These are phyloP conservation scores for Salarias fasciatus DNA, from an alignment of 2,797 vertebrate species.

Conservation along the genomic window DNA sequence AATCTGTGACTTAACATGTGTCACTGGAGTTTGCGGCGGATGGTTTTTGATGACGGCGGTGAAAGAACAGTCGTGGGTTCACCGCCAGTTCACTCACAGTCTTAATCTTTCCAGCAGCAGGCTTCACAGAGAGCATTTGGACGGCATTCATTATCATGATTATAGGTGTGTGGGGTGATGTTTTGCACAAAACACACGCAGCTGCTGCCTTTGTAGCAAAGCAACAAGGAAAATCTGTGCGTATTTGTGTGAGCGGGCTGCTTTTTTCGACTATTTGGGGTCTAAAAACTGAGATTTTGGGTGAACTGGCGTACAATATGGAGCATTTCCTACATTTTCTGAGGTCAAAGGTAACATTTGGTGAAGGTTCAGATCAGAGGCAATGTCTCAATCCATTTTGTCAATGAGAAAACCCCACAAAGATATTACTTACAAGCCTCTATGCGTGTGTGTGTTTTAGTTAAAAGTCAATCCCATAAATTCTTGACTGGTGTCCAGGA, in stretches of 20 bases:
- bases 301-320: too few species aligned
- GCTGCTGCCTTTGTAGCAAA: slow-evolving; percentile 8
- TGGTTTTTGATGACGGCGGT: background rate
- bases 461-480: slow-evolving; percentile 7
- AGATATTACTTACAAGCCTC: too few species aligned
- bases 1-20: background rate
- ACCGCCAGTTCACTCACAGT: background rate
- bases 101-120: background rate
- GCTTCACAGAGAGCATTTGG: background rate
- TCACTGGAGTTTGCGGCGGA: background rate
- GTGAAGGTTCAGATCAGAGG: too few species aligned
- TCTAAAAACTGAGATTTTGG: too few species aligned
- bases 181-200: background rate
- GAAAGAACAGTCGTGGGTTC: background rate
- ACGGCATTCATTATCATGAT: background rate
- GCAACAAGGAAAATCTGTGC: background rate
- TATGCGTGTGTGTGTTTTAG: background rate
- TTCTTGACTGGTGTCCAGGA: slow-evolving; percentile 3
- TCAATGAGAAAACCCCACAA: too few species aligned
- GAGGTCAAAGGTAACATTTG: too few species aligned
- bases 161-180: background rate
- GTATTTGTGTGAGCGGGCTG: background rate
- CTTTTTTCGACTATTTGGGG: too few species aligned
- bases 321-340: too few species aligned
- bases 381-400: too few species aligned